phyloP scores from a whole-genome alignment of 2,797 vertebrate genomes.

The Mormyrops boulengeri region DNA sequence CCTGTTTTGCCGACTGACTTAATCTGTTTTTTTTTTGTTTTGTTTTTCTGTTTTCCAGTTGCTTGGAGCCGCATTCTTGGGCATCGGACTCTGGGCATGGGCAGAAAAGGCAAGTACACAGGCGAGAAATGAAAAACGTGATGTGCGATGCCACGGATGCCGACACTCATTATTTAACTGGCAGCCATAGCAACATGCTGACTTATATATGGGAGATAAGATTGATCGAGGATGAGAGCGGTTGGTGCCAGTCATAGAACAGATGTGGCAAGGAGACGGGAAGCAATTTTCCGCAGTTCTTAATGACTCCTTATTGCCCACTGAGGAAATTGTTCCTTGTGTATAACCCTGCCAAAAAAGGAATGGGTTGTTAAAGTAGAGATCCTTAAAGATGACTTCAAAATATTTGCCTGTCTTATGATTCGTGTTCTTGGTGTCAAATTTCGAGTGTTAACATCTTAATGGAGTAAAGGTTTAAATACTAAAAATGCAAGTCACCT shows the following conservation, averaged over 20 bases:
- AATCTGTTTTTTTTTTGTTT: slow-evolving; percentile 21
- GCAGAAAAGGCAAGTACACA: slow-evolving; percentile 79
- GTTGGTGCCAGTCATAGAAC: neutral
- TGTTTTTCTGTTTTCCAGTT: slow-evolving; percentile 66
- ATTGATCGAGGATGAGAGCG: slow-evolving; percentile 16
- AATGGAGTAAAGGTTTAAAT: neutral
- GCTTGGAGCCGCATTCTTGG: slow-evolving; percentile 81
- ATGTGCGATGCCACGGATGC: neutral
- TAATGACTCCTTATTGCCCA: neutral
- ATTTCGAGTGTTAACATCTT: neutral
- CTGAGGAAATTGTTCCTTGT: neutral
- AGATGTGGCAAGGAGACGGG: neutral
- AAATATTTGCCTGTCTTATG: neutral
- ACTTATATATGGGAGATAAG: neutral
- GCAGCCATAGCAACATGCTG: neutral
- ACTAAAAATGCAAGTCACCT: neutral
- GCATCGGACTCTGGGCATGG: slow-evolving; percentile 88
- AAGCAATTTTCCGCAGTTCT: neutral
- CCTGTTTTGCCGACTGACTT: neutral
- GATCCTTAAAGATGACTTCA: neutral
- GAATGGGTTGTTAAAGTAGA: neutral
- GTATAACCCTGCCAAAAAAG: neutral
- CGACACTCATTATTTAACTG: neutral
- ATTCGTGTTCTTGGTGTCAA: neutral
- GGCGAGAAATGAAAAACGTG: slow-evolving; percentile 8